Evolutionary conservation across 1,140 invertebrate genomes (phyloP).

Genomic region (Caenorhabditis elegans): WBcel235 BX284606.5:8778501-8779000

Average conservation of each 20-base stretch:
- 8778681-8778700: constrained; percentile 6
- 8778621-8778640: constrained; percentile 31
- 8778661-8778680: background rate
- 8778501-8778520: too few species aligned
- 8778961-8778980: constrained; percentile 59
- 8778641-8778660: background rate
- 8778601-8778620: constrained; percentile 17
- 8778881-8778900: constrained; percentile 36
- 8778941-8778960: constrained; percentile 59
- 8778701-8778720: background rate
- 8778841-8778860: background rate
- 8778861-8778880: constrained; percentile 5
- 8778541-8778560: too few species aligned
- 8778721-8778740: background rate
- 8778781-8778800: too few species aligned
- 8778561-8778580: background rate
- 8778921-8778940: constrained; percentile 61
- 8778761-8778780: background rate
- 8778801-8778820: too few species aligned
- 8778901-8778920: constrained; percentile 57
- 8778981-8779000: constrained; percentile 62
- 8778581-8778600: background rate
- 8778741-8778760: background rate
- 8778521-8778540: too few species aligned
- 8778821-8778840: too few species aligned